These are phyloP conservation scores for Cydia strobilella DNA, from an alignment of 1,140 invertebrate species.

Conservation along the genomic window DNA sequence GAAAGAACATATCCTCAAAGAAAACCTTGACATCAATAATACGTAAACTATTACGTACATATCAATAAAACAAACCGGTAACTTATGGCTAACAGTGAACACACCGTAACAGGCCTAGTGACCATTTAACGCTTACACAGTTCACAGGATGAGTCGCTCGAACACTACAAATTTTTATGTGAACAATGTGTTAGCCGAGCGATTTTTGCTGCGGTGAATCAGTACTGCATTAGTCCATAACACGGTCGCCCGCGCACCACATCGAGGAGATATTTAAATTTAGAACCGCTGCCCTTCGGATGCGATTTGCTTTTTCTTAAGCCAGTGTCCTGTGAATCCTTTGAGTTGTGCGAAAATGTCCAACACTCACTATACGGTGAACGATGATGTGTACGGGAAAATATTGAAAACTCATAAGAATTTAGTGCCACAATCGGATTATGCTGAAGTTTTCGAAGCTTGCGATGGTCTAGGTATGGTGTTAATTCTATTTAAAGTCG, in stretches of 20 bases:
- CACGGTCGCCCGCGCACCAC: slow-evolving; percentile 67
- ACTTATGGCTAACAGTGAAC: background rate
- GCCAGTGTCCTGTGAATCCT: slow-evolving; percentile 49
- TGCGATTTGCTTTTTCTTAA: slow-evolving; percentile 45
- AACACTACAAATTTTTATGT: slow-evolving; percentile 57
- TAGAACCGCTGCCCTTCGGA: slow-evolving; percentile 63
- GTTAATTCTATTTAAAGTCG: background rate
- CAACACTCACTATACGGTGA: slow-evolving; percentile 66
- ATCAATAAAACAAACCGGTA: background rate
- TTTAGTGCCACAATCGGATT: slow-evolving; percentile 57
- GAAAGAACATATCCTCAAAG: slow-evolving; percentile 6
- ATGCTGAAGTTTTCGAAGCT: slow-evolving; percentile 70
- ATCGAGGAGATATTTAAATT: slow-evolving; percentile 69
- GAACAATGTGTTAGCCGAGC: slow-evolving; percentile 68
- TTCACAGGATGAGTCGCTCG: slow-evolving; percentile 10
- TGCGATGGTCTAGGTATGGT: slow-evolving; percentile 64
- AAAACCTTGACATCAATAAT: slow-evolving; percentile 6
- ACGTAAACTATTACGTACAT: background rate
- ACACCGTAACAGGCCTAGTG: background rate
- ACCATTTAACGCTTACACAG: slow-evolving; percentile 23
- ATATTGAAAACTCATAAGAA: slow-evolving; percentile 65
- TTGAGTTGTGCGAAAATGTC: slow-evolving; percentile 52
- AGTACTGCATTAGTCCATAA: slow-evolving; percentile 75
- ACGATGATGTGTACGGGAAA: slow-evolving; percentile 72
- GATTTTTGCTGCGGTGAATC: slow-evolving; percentile 74